Conservation (phyloP, 2,113 vertebrate species). For the Anoplopoma fimbria region DNA sequence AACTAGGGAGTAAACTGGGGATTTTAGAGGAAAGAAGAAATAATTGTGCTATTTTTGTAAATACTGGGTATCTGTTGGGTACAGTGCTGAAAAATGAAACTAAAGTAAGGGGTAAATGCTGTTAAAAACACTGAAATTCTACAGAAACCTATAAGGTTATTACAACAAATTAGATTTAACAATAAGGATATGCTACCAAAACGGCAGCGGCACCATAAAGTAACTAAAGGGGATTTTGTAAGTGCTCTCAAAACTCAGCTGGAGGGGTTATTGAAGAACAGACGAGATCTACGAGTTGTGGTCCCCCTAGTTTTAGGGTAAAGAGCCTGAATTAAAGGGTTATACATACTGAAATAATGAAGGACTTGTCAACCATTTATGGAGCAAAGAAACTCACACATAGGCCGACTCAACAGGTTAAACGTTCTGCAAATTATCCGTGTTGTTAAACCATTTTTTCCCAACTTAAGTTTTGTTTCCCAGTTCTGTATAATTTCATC, state of each 20-base stretch:
- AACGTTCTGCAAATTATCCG: neutral
- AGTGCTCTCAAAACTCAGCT: neutral
- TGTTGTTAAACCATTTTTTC: neutral
- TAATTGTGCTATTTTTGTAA: neutral
- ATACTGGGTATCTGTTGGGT: neutral
- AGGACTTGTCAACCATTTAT: neutral
- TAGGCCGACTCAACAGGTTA: neutral
- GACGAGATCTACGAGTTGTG: neutral
- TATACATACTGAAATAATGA: neutral
- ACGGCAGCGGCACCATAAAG: neutral
- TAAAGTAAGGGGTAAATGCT: neutral
- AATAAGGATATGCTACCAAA: neutral
- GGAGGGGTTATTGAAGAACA: neutral
- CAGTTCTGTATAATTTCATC: neutral
- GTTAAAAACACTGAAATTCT: neutral
- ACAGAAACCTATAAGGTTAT: neutral
- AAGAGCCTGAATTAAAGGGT: neutral
- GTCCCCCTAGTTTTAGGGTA: neutral
- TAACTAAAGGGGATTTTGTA: neutral
- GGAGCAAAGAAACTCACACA: neutral
- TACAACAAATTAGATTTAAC: neutral
- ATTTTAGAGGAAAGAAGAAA: neutral
- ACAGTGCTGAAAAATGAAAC: neutral
- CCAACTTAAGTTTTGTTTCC: neutral
- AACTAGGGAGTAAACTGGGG: neutral